Evolutionary conservation across 2,888 invertebrate genomes (phyloP), one percentile per base, ranked within the genome.

Genomic region (Dasysyrphus albostriatus): DNA sequence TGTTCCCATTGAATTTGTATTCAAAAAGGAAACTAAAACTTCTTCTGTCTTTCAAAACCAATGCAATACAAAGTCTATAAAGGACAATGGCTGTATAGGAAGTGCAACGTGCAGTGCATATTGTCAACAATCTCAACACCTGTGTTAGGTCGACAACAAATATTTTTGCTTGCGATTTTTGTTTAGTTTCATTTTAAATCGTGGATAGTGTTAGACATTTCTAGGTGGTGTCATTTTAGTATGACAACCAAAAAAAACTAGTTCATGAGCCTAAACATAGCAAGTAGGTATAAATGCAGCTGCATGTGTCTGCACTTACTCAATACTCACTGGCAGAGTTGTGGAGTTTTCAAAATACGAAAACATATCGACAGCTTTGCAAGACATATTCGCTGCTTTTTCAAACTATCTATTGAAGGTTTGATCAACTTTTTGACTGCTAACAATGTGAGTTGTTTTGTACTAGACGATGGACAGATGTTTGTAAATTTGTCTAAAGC

Each of bases 1-100:
- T 87, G 87, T 87, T 87, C 32, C 63, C 78, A 72, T 79, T 79
- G 75, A 82, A 87, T 87, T 78, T 82, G 65, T 83, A 83, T 83
- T 75, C 78, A 61, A 19, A 67, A 34, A 44, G 44, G 58, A n/a
- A 63, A 70, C 63, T 34, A 75, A 44, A 79, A 79, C 72, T 73
- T 61, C 42, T 67, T 34, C 72, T 58, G 58, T 39, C 37, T 54
- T 54, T 54, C n/a, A 14, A 14, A 19, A 29, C 51, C 16, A 9
- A 49, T 6, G 14, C 14, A 10, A 51, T 42, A 34, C 65, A 61
- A 37, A 16, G 19, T 14, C 29, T 10, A n/a, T n/a, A 51, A 32
- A 69, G 80, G 84, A 80, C 80, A 76, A 73, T 76, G 24, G 80
- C 32, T 32, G 32, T 81, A 61, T 67, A 77, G 84, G 84, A 85